Percentiles rank a stretch among this genome's conserved stretches.
These are phyloP conservation scores for Stenodera caucasica DNA, from an alignment of 2,888 invertebrate genomes.

Conservation along the genomic window DNA sequence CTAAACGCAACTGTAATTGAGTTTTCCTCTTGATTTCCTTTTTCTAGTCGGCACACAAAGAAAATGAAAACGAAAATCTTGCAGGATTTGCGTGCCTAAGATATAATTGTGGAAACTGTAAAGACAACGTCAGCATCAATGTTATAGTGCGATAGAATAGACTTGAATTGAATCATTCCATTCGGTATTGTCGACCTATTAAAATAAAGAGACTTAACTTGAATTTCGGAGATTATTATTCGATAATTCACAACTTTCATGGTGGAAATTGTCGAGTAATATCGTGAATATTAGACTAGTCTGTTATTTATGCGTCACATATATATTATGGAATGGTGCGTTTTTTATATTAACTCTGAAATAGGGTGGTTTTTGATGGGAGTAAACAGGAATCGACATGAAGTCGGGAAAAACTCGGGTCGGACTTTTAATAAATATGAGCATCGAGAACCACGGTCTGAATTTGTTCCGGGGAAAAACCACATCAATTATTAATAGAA, in stretches of 20 bases:
- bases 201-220: too few species aligned
- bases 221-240: too few species aligned
- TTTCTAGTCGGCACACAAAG: background rate
- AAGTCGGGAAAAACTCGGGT: constrained; percentile 13
- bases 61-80: background rate
- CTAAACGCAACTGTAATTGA: background rate
- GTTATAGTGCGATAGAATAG: too few species aligned
- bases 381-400: background rate
- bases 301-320: constrained; percentile 25
- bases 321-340: constrained; percentile 16
- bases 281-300: constrained; percentile 21
- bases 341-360: constrained; percentile 11
- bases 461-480: too few species aligned
- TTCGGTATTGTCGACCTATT: too few species aligned
- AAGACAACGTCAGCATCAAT: background rate
- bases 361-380: constrained; percentile 4
- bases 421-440: constrained; percentile 21
- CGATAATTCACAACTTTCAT: constrained; percentile 21
- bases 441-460: too few species aligned
- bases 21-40: background rate
- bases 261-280: constrained; percentile 12
- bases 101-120: background rate
- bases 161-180: too few species aligned
- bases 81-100: background rate
- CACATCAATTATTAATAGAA: constrained; percentile 26